Evolutionary conservation across 1,140 invertebrate genomes (phyloP), one percentile per base, ranked within the genome.

Genomic region (Planococcus citri): DNA sequence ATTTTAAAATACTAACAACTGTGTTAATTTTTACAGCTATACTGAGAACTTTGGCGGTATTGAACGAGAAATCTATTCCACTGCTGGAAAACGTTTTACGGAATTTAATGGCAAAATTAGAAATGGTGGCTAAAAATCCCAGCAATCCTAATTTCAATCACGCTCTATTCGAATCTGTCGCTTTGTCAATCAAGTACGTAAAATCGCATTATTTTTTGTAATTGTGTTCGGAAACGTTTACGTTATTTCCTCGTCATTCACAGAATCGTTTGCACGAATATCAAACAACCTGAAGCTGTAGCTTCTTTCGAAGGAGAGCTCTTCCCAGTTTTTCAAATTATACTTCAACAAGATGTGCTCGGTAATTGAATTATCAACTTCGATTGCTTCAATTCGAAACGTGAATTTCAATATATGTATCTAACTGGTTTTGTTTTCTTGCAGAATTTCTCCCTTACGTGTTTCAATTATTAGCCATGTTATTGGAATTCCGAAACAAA

Each of bases 121-220:
- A 85, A 6, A 76, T 85, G 8, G 94, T 95, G n/a, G 84, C 93
- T 51, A 93, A 91, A 81, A 98, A 98, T 82, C 95, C 95, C 0
- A 94, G 89, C 74, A 92, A 93, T 74, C 95, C 96, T 0, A 91
- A 97, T 78, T 98, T 97, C 79, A 98, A 98, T 82, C 95, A 98
- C 78, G 98, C 92, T 80, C 81, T 98, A 0, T 98, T 98, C 79
- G 96, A 98, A 81, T 91, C 90, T 0, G 80, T 98, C 24, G 90
- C 91, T 64, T 80, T 98, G 33, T 87, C 88, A 10, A 91, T 98
- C 24, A 88, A 86, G 83, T 87, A 76, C 72, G 70, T 70, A 67
- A n/a, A 37, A 37, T 37, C 22, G 37, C 14, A 69, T 10, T 27
- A 25, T 38, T 22, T 22, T n/a, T n/a, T n/a, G n/a, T n/a, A n/a